A percentile compares a stretch with the other conserved stretches of the same genome.
Conservation (phyloP, 2,113 vertebrate species). For the Sinocyclocheilus anshuiensis region DNA sequence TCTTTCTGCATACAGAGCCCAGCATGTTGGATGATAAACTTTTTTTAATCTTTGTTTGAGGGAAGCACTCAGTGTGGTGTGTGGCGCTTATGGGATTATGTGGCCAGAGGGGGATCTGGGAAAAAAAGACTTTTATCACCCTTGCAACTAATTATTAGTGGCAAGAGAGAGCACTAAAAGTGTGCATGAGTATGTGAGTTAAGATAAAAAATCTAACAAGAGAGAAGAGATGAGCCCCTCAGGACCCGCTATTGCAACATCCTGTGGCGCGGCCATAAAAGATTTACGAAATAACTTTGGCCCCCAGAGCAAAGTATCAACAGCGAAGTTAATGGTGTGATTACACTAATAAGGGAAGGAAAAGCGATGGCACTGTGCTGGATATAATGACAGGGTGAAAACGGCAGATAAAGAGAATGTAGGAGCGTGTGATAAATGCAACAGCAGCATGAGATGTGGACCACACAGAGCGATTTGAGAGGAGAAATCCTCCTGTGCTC, state of each 20-base stretch:
- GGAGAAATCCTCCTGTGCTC: not conserved
- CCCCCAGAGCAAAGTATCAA: conserved; percentile 53
- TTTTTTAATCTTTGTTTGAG: conserved; percentile 19
- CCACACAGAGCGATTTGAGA: conserved; percentile 18
- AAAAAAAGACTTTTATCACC: conserved; percentile 24
- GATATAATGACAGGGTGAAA: conserved; percentile 23
- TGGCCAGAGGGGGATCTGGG: conserved; percentile 6
- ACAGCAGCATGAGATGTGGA: conserved; percentile 12
- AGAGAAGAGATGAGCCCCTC: conserved; percentile 25
- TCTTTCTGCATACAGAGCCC: conserved; percentile 6
- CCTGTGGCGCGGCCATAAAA: conserved; percentile 42
- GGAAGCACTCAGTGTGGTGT: conserved; percentile 18
- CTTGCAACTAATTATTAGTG: conserved; percentile 30
- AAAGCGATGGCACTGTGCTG: conserved; percentile 18
- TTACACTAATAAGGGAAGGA: conserved; percentile 51
- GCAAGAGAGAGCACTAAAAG: not conserved
- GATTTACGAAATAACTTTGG: conserved; percentile 57
- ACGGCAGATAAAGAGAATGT: not conserved
- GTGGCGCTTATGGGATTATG: conserved; percentile 3
- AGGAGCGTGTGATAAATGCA: not conserved
- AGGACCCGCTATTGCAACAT: conserved; percentile 26
- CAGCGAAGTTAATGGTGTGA: conserved; percentile 49
- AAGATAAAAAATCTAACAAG: not conserved
- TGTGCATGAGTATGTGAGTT: not conserved
- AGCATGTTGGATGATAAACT: not conserved